Conservation (phyloP, 1,140 invertebrate genomes). For the Pseudomyrmex pallidus region DNA sequence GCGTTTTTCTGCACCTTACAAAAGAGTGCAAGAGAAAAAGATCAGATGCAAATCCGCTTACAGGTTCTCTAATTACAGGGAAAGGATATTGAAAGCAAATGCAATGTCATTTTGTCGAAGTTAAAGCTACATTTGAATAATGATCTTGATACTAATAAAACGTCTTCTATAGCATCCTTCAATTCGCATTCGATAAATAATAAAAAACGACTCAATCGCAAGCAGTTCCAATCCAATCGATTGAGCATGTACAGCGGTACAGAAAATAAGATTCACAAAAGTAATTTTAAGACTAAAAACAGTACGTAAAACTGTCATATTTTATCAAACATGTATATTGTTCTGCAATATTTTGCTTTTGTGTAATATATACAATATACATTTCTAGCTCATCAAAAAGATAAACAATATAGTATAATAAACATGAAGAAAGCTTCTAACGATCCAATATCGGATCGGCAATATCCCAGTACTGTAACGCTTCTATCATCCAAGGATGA, state of each 20-base stretch:
- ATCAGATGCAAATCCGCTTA: constrained; percentile 31
- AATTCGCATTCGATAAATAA: constrained; percentile 58
- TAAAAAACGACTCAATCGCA: constrained; percentile 67
- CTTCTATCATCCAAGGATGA: constrained; percentile 65
- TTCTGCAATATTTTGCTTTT: too few species aligned
- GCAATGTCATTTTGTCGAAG: constrained; percentile 78
- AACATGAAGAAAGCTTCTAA: constrained; percentile 27
- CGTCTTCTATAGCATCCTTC: constrained; percentile 70
- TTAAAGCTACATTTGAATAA: constrained; percentile 77
- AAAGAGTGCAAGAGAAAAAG: neutral
- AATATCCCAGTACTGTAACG: constrained; percentile 66
- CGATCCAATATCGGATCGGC: constrained; percentile 66
- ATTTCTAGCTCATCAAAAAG: constrained; percentile 65
- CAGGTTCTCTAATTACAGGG: constrained; percentile 71
- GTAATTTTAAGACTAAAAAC: constrained; percentile 63
- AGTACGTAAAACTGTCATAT: constrained; percentile 60
- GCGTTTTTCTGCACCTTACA: neutral
- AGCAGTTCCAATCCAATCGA: constrained; percentile 68
- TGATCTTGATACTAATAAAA: constrained; percentile 64
- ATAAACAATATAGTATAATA: constrained; percentile 59
- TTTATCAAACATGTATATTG: neutral
- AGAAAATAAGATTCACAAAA: constrained; percentile 72
- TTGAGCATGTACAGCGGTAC: constrained; percentile 77
- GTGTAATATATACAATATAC: too few species aligned
- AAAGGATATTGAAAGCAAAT: constrained; percentile 77